Percentiles rank a stretch among this genome's conserved stretches.
Evolutionary conservation across 2,888 invertebrate genomes (phyloP).

Genomic region (Drosophila yooni): DNA sequence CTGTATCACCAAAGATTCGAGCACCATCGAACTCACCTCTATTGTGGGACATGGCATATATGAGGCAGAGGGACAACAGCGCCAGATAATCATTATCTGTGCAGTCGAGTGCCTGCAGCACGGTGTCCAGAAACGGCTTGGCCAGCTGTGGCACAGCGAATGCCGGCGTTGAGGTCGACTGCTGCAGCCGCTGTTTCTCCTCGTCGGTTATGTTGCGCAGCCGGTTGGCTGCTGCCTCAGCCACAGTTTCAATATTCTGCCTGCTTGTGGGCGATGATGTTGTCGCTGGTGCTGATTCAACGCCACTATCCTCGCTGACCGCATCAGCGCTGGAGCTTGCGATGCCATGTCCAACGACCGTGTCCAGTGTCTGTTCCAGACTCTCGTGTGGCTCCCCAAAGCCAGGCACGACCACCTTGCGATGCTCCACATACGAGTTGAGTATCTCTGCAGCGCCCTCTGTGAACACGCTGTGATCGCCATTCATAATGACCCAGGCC

Average conservation of each 20-base stretch:
- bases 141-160: conserved; percentile 55
- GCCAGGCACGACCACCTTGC: conserved; percentile 87
- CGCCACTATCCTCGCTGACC: conserved; percentile 67
- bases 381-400: conserved; percentile 91
- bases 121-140: conserved; percentile 93
- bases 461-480: conserved; percentile 90
- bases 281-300: conserved; percentile 62
- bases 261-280: conserved; percentile 45
- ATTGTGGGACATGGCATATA: conserved; percentile 97
- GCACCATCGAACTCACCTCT: conserved; percentile 88
- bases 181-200: conserved; percentile 90
- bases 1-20: conserved; percentile 14
- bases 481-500: conserved; percentile 94
- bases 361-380: conserved; percentile 91
- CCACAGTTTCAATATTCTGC: conserved; percentile 28
- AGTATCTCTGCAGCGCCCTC: conserved; percentile 89
- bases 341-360: conserved; percentile 75
- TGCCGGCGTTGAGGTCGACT: conserved; percentile 65
- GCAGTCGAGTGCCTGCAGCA: conserved; percentile 94
- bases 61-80: conserved; percentile 94
- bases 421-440: conserved; percentile 88
- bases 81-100: conserved; percentile 97
- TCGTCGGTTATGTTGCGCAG: conserved; percentile 94
- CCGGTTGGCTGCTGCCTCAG: conserved; percentile 80
- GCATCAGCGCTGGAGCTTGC: conserved; percentile 58